Evolutionary conservation across 2,113 vertebrate genomes (phyloP), one percentile per base, ranked within the genome.

Genomic region (Protobothrops flavoviridis): DNA sequence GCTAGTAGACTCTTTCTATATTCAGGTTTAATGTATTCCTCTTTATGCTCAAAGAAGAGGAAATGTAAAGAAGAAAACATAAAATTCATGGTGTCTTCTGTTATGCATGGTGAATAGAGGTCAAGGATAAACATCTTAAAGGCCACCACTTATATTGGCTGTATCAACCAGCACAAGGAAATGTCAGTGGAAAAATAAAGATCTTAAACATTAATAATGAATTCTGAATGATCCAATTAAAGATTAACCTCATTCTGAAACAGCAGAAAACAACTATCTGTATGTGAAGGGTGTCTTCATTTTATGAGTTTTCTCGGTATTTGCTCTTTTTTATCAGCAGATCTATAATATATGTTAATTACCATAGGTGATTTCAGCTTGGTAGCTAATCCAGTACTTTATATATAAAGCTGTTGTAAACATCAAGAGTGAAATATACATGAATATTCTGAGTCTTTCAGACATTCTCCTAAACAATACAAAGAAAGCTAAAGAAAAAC

Each of bases 311-410:
- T 92, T 87, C 92, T 45, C 8, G 94, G 39, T 91, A 64, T 88
- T 93, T 29, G 43, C 23, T 13, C 20, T 86, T 74, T 86, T 88
- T 91, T 88, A 88, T 26, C 4, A 55, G 24, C 29, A 86, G 24
- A 61, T 50, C 74, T 81, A 1, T 85, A 43, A 4, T 15, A 10
- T 91, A 88, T 17, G 89, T 91, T 81, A 50, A 88, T 94, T 93
- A 87, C 26, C 24, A 59, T 39, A 92, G 59, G 91, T 95, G 94
- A 95, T 95, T 96, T 81, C 57, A 48, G 45, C 81, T 85, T 90
- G 95, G 39, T 93, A 59, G 90, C 94, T 95, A 91, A 74, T 94
- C 61, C 94, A 88, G 93, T 94, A 89, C 95, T 88, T 95, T 93
- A 87, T 74, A 92, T 94, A 85, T 94, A 91, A 96, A 94, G 33